Evolutionary conservation across 2,113 vertebrate genomes (phyloP), one percentile per base, ranked within the genome.

Genomic region (Chaetodon trifascialis): DNA sequence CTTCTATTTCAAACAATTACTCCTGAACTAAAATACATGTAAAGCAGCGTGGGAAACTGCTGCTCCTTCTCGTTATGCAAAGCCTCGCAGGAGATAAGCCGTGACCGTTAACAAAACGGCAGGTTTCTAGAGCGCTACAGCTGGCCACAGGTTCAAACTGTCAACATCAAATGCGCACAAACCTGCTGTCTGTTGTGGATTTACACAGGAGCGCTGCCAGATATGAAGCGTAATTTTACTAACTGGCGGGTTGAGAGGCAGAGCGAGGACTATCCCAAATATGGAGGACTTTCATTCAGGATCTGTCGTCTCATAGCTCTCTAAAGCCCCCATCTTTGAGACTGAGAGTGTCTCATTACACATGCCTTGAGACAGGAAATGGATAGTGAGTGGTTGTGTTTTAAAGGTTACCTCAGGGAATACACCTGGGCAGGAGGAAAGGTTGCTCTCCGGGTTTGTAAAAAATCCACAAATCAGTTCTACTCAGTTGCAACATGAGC

Each of bases 31-130:
- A 83, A 86, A 86, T 25, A 69, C 81, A 91, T 80, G 86, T 85
- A 88, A 93, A 93, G 82, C 92, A 86, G 88, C 68, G 68, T 90
- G 88, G 88, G 92, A 94, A 93, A 84, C 82, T 0, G 11, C n/a
- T 9, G 73, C 19, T 88, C 56, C 51, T 19, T 81, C 87, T 90
- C 73, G 79, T 94, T 95, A 95, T 95, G 94, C 94, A 95, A 94
- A 95, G 81, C 84, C 73, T 72, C 6, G 66, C 40, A 56, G 80
- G 55, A 94, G 93, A 94, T 95, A 95, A 94, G 91, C 88, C 5
- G 19, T 54, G 73, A 85, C 91, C 79, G 92, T 94, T 95, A 89
- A 88, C 79, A 79, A 81, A 93, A 92, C 84, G 58, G 82, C 84
- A 72, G 83, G 74, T 83, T 89, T 74, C 55, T 73, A 40, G 60